Evolutionary conservation across 2,888 invertebrate species (phyloP).

Genomic region (Lutraria lutraria): DNA sequence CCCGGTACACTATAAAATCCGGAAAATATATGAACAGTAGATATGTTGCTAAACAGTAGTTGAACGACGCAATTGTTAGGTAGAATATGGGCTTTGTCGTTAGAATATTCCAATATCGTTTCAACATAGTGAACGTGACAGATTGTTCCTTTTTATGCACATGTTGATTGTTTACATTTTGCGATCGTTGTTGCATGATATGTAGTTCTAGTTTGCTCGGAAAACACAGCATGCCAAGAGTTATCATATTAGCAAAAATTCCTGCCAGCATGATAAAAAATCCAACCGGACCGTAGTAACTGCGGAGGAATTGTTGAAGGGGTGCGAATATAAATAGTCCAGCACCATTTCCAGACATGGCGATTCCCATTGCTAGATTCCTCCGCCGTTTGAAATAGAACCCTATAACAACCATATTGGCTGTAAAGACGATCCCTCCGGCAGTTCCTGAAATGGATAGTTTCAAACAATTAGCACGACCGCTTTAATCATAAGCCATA

Average conservation of each 20-base stretch:
- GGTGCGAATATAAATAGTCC: conserved; percentile 44
- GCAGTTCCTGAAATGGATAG: conserved; percentile 5
- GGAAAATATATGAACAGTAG: conserved; percentile 60
- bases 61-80: conserved; percentile 23
- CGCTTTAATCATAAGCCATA: too few species aligned
- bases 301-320: conserved; percentile 24
- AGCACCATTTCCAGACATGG: conserved; percentile 32
- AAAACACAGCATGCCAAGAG: conserved; percentile 30
- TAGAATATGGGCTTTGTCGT: conserved; percentile 30
- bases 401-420: background rate
- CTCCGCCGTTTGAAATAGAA: conserved; percentile 18
- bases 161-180: background rate
- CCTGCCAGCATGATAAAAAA: conserved; percentile 45
- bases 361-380: conserved; percentile 21
- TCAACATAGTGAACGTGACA: background rate
- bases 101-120: conserved; percentile 20
- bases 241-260: conserved; percentile 29
- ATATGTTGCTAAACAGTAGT: conserved; percentile 46
- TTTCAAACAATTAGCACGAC: background rate
- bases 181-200: conserved; percentile 13
- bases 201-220: conserved; percentile 40
- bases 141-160: background rate
- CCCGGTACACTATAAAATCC: conserved; percentile 38
- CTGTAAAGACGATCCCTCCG: conserved; percentile 15
- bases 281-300: conserved; percentile 38